Evolutionary conservation across 92 coral and sea anemone species (phyloP), one percentile per base, ranked within the genome.

Genomic region (Palythoa heliodiscus): DNA sequence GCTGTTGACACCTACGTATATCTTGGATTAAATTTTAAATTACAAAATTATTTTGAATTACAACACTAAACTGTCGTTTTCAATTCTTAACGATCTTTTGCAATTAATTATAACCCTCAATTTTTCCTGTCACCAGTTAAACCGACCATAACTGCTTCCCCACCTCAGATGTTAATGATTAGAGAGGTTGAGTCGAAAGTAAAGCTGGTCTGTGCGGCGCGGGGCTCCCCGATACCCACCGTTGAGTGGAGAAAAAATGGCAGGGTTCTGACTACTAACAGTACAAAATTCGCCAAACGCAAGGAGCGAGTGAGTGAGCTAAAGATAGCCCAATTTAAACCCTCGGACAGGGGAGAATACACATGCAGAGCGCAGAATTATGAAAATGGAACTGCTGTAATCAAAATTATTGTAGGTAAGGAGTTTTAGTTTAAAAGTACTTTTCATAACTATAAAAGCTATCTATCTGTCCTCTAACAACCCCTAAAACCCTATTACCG

Each of bases 211-310:
- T 94, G 98, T 67, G 83, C 95, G 13, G 98, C 98, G 43, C 87
- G 82, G 8, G 98, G 98, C 22, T 94, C 98, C 9, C 98, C 98
- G 3, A 70, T 87, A 43, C 98, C 98, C 61, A 86, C 66, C 52
- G 81, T 94, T 23, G 93, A 94, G 67, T 94, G 98, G 98, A 86
- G 86, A 39, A 94, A 92, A 73, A 91, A 86, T 54, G 93, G 93
- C 47, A 47, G 60, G 15, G 87, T 87, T 1, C 69, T 94, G 38
- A 88, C 95, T 19, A 53, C 82, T 5, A 92, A 88, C 81, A 82
- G 69, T 10, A 78, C 92, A 61, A 76, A 70, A 37, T 14, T 43
- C 9, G 52, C 50, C 10, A 84, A 68, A 40, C 77, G 60, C 4
- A 86, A 72, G 5, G 90, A 83, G 60, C 86, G 87, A 1, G 88